phyloP scores from a whole-genome alignment of 2,888 invertebrate genomes.

The Syritta pipiens region DNA sequence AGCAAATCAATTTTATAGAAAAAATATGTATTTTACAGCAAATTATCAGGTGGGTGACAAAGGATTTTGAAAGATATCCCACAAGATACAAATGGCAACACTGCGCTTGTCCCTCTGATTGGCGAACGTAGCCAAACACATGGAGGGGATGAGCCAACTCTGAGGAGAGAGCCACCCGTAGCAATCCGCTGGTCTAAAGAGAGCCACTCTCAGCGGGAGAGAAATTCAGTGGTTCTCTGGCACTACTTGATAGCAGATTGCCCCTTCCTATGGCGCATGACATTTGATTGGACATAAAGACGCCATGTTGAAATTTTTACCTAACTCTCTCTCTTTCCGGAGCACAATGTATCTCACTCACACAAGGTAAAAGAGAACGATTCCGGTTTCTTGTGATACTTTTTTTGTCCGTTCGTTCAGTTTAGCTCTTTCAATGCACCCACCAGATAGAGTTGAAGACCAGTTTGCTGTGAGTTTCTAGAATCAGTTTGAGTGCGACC shows the following conservation, averaged over 20 bases:
- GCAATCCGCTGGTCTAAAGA: too few species aligned
- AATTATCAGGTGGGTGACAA: constrained; percentile 45
- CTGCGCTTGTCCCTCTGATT: constrained; percentile 50
- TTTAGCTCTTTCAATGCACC: constrained; percentile 18
- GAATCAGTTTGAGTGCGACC: constrained; percentile 78
- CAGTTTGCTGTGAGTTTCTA: constrained; percentile 33
- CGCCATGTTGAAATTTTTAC: constrained; percentile 79
- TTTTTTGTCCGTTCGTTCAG: neutral
- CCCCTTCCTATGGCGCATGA: constrained; percentile 75
- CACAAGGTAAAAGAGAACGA: constrained; percentile 31
- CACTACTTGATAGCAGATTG: constrained; percentile 1
- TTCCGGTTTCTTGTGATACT: constrained; percentile 12
- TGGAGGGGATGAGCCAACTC: constrained; percentile 56
- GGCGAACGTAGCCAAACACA: neutral
- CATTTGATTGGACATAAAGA: constrained; percentile 78
- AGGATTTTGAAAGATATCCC: constrained; percentile 9
- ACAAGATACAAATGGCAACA: constrained; percentile 54
- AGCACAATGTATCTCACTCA: constrained; percentile 49
- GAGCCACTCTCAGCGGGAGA: constrained; percentile 8
- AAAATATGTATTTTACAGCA: constrained; percentile 38
- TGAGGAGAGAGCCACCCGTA: constrained; percentile 1
- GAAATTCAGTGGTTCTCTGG: constrained; percentile 29
- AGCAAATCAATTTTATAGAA: constrained; percentile 52
- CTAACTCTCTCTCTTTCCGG: constrained; percentile 71
- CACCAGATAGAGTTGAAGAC: constrained; percentile 54